Percentiles rank a stretch among this genome's conserved stretches.
Conservation (phyloP, 2,797 vertebrate species). For the Geotrypetes seraphini region DNA sequence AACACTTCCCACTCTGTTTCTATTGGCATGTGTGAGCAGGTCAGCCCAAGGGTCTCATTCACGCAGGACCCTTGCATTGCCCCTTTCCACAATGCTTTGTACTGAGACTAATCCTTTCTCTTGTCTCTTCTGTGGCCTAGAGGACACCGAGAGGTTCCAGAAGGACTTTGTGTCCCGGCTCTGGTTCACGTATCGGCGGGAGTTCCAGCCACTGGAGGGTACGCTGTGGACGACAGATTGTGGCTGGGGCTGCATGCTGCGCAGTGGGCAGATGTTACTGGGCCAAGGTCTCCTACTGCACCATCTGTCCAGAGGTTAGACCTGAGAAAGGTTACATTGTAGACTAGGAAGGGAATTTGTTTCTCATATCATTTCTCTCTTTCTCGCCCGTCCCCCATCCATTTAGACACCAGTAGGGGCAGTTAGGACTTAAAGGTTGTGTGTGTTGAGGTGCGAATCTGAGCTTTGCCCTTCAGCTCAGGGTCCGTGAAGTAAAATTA, state of each 20-base stretch:
- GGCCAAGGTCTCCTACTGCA: slow-evolving; percentile 78
- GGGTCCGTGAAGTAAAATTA: no score
- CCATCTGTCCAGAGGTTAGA: slow-evolving; percentile 68
- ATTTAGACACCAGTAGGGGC: no score
- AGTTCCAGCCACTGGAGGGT: slow-evolving; percentile 74
- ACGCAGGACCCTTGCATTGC: background rate
- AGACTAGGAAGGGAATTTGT: background rate
- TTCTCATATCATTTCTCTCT: no score
- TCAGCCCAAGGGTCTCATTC: no score
- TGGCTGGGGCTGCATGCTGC: slow-evolving; percentile 88
- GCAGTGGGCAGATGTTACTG: slow-evolving; percentile 86
- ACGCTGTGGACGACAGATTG: slow-evolving; percentile 78
- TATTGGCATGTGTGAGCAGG: no score
- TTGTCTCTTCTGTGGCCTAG: slow-evolving; percentile 31
- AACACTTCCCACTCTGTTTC: no score
- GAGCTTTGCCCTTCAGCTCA: no score
- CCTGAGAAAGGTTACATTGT: background rate
- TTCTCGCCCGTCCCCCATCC: background rate
- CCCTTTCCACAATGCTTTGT: background rate
- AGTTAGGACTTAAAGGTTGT: no score
- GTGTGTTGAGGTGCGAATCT: no score
- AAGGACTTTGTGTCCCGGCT: slow-evolving; percentile 72
- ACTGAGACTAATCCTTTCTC: no score
- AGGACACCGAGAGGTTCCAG: slow-evolving; percentile 70
- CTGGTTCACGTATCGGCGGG: slow-evolving; percentile 82